Base-by-base conservation (phyloP, 2,113 vertebrate species). In the Gopherus evgoodei region DNA sequence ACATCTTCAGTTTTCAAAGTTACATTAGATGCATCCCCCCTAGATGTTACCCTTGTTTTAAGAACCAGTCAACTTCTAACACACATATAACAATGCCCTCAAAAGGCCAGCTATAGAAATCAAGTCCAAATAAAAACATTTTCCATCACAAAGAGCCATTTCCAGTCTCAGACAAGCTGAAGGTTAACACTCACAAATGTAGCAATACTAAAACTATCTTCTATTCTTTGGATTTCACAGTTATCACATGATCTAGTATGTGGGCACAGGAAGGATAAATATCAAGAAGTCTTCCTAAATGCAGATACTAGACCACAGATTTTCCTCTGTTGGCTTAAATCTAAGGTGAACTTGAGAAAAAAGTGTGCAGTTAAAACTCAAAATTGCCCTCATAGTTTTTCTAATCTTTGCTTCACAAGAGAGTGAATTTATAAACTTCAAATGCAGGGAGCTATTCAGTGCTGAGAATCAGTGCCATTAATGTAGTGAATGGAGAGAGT, bases 401-500 rank as follows among this genome's bases (percentile, higher is more conserved):
- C 89, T 94, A 81, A 83, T 72, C 38, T 86, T 93, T 72, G 27
- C 84, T 88, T 93, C 59, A 50, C 89, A 83, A 16, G 87, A 90
- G 31, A 42, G 86, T 84, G 27, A 84, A 57, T 80, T 84, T 92
- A 82, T 80, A 72, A 89, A 80, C 53, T 65, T 93, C 72, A 86
- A 88, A 69, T 8, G 84, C 4, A 0, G 1, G 5, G 19, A 79
- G 86, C 44, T 86, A 62, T 53, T 84, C 47, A 81, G 91, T 44
- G 25, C 49, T 62, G 87, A 69, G 94, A 83, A 35, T 83, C 6
- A 19, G 10, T 59, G 24, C 50, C 47, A 52, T 88, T 88, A 84
- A 82, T 89, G 72, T 89, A 49, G 52, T 82, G 79, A 19, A 22
- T 82, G 59, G 25, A n/a, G 42, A 69, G 49, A 76, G 11, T 35